These are phyloP conservation scores for Syngnathus floridae DNA, from an alignment of 2,113 vertebrate species.

Conservation along the genomic window DNA sequence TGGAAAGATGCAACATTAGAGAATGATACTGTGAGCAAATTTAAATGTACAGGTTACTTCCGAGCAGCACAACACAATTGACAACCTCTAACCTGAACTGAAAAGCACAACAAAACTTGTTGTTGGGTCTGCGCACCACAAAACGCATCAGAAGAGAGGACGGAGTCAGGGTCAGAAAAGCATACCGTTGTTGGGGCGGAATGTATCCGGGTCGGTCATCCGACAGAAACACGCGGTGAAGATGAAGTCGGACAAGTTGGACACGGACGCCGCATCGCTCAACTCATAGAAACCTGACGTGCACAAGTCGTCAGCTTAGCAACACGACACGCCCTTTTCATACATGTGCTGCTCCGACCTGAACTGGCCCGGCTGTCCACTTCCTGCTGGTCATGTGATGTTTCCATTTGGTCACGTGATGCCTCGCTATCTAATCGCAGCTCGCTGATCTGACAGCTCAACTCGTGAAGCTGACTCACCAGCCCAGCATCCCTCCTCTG, in stretches of 20 bases:
- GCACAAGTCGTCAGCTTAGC: constrained; percentile 15
- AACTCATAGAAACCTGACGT: constrained; percentile 88
- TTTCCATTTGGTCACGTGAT: constrained; percentile 77
- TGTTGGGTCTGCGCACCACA: too few relatives aligned
- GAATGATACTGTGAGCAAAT: too few relatives aligned
- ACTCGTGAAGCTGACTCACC: constrained; percentile 83
- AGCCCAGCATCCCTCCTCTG: constrained; percentile 88
- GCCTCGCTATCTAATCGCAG: constrained; percentile 81
- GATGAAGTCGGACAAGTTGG: constrained; percentile 95
- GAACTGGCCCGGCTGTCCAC: constrained; percentile 92
- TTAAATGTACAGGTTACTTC: neutral
- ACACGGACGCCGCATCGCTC: constrained; percentile 89
- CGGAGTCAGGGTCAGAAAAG: neutral
- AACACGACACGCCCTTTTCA: neutral
- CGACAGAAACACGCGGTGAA: constrained; percentile 80
- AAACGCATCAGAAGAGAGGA: neutral
- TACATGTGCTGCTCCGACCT: constrained; percentile 58
- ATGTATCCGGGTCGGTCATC: constrained; percentile 13
- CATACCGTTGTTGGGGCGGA: constrained; percentile 15
- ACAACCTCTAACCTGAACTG: too few relatives aligned
- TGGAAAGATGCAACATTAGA: constrained; percentile 48
- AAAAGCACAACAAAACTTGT: neutral
- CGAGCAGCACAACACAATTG: too few relatives aligned
- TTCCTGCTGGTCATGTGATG: too few relatives aligned
- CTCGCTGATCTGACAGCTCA: constrained; percentile 90